A percentile compares a stretch with the other conserved stretches of the same genome.
These are phyloP conservation scores for Poecilobothrus nobilitatus DNA, from an alignment of 2,888 invertebrate species.

Conservation along the genomic window DNA sequence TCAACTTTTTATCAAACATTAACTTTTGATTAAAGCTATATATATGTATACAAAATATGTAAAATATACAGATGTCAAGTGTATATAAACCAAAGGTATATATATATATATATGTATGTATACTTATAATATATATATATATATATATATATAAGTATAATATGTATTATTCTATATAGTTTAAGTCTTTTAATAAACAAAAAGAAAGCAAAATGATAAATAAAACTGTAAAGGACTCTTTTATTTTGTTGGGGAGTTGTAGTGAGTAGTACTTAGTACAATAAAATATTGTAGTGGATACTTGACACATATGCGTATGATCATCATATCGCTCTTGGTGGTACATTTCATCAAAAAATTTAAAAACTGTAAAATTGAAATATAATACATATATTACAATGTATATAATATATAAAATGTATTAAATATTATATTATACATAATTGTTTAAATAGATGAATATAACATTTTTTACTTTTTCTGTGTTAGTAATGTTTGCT, in stretches of 20 bases:
- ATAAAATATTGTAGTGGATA: not conserved
- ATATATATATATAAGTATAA: not conserved
- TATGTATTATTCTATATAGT: too few relatives aligned
- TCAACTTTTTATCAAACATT: not conserved
- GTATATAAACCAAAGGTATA: not conserved
- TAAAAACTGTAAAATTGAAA: not conserved
- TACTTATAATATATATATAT: not conserved
- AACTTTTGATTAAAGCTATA: not conserved
- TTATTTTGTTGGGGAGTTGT: not conserved
- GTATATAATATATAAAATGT: too few relatives aligned
- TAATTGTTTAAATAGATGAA: too few relatives aligned
- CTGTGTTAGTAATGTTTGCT: too few relatives aligned
- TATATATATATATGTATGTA: not conserved
- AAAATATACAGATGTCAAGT: too few relatives aligned
- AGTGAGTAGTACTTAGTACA: not conserved
- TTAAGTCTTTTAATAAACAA: too few relatives aligned
- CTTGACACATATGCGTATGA: conserved; percentile 3
- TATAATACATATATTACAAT: too few relatives aligned
- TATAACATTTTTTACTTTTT: too few relatives aligned
- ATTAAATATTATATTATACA: too few relatives aligned
- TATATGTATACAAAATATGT: too few relatives aligned
- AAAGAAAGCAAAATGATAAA: not conserved
- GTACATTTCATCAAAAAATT: not conserved
- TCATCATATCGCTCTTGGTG: not conserved
- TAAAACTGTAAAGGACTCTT: not conserved